Percentiles rank a stretch among this genome's conserved stretches.
Evolutionary conservation across 2,113 vertebrate genomes (phyloP).

Genomic region (Taurulus bubalis): DNA sequence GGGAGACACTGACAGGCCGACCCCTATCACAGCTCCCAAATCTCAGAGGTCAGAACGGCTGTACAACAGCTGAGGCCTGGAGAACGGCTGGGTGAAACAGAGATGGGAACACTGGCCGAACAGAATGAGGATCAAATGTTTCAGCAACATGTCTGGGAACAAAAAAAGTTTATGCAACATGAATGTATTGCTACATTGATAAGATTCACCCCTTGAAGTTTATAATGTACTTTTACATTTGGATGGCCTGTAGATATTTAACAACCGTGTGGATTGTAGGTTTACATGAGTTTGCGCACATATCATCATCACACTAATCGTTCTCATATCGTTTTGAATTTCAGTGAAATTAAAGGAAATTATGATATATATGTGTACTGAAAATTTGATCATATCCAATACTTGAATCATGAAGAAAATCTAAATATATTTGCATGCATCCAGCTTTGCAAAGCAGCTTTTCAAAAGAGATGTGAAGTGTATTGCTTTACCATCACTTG

Average conservation of each 20-base stretch:
- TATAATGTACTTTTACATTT: background rate
- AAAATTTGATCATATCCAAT: background rate
- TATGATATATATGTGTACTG: background rate
- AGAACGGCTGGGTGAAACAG: constrained; percentile 52
- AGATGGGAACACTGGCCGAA: constrained; percentile 38
- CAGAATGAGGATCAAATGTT: constrained; percentile 44
- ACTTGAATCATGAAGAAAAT: background rate
- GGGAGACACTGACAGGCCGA: constrained; percentile 82
- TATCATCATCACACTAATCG: background rate
- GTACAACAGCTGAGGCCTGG: constrained; percentile 76
- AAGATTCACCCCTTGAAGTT: background rate
- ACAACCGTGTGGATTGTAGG: background rate
- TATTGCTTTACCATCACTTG: background rate
- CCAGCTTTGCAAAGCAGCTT: background rate
- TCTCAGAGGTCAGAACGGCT: constrained; percentile 75
- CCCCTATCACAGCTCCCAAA: constrained; percentile 71
- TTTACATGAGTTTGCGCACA: background rate
- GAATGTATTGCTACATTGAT: background rate
- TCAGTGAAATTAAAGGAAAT: background rate
- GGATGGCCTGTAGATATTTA: background rate
- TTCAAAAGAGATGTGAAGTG: background rate
- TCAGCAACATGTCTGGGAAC: constrained; percentile 12
- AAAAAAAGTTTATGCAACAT: background rate
- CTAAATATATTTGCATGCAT: background rate
- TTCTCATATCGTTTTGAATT: background rate